Conservation (phyloP, 2,797 vertebrate genomes). For the Dromococcyx pavoninus region DNA sequence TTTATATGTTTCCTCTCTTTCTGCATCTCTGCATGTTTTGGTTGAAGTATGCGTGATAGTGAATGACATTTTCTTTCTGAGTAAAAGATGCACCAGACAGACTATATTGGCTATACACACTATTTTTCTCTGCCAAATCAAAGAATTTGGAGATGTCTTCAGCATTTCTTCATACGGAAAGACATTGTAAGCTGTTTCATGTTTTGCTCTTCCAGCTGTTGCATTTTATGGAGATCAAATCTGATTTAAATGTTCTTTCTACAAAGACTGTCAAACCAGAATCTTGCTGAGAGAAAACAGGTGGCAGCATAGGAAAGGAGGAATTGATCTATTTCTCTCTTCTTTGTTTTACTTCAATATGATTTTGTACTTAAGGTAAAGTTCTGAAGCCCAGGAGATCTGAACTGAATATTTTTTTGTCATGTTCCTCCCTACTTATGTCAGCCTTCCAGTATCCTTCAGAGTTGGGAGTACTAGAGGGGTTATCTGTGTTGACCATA, state of each 20-base stretch:
- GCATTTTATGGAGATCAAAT: neutral
- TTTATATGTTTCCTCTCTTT: neutral
- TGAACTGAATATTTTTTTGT: neutral
- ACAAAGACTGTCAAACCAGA: neutral
- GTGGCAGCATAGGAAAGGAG: neutral
- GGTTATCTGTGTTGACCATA: neutral
- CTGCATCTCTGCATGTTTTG: neutral
- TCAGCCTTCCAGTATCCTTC: neutral
- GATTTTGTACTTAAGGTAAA: neutral
- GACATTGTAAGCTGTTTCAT: neutral
- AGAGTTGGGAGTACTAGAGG: neutral
- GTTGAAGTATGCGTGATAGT: neutral
- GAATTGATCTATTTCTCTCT: neutral
- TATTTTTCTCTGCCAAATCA: slow-evolving; percentile 5
- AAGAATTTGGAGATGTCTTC: neutral
- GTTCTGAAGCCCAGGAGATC: neutral
- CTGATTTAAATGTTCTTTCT: neutral
- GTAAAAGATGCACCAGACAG: neutral
- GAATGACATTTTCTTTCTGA: neutral
- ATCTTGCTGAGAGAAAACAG: neutral
- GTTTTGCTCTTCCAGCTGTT: neutral
- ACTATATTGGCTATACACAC: neutral
- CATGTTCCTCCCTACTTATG: neutral
- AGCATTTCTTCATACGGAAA: neutral
- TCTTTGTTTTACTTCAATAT: neutral